Evolutionary conservation across 30 jellyfish, hydroid and myxozoan genomes (phyloP), one percentile per base, ranked within the genome.

Genomic region (Nemopilema nomurai): DNA sequence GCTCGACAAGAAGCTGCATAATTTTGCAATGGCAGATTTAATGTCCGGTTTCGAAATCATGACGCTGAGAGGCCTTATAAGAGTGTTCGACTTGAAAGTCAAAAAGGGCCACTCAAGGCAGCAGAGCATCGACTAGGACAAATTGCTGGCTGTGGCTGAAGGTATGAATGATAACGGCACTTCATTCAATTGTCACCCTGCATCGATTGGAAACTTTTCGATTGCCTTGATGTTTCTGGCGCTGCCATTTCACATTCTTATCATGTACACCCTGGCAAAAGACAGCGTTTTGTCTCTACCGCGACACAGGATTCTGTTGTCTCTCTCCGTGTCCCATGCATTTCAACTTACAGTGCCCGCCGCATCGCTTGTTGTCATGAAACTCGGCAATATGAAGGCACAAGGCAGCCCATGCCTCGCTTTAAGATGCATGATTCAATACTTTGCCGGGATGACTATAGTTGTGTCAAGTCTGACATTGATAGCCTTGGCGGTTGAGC

Each of bases 231-330:
- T 28, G 64, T 28, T 70, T 24, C n/a, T 49, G 32, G 71, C 72
- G 21, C 1, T 74, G 71, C 84, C 74, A 74, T 49, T 74, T 41
- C 70, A 74, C 19, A 18, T 74, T 32, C 41, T 74, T 3, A 19
- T 74, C 22, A 18, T 21, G 49, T 28, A 74, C 4, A 49, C 31
- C 4, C 71, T 74, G 4, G 71, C 51, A 49, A n/a, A 25, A 25
- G 71, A 49, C 24, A 28, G 49, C 84, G 19, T 4, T 9, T 27
- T 31, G 21, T 33, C 7, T 20, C 84, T 49, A 21, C 84, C 84
- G n/a, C 84, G 84, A n/a, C 84, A 74, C 51, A 41, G 13, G 16
- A 74, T 74, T 1, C 28, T 74, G 51, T 27, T 74, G 71, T 41
- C 51, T 20, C 71, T 74, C 24, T 41, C 84, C 19, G 18, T 74